Percentiles rank a stretch among this genome's conserved stretches.
phyloP scores from a whole-genome alignment of 2,797 vertebrate genomes.

The Aulostomus chinensis region DNA sequence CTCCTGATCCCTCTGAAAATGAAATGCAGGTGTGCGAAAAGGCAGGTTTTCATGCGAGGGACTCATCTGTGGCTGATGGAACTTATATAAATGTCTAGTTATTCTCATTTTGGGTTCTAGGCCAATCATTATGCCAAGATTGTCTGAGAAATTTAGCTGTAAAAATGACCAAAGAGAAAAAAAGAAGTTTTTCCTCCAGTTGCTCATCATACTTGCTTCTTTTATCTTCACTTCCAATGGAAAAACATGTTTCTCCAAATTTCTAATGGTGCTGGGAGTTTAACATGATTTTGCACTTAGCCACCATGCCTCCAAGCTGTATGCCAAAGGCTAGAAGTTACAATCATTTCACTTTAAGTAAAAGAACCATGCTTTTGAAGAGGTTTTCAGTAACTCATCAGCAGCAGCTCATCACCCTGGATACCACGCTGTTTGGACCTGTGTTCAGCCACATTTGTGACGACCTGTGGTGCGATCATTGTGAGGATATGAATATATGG shows the following conservation, averaged over 20 bases:
- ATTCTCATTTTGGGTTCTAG: not conserved
- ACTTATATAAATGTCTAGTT: slow-evolving; percentile 8
- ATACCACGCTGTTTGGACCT: slow-evolving; percentile 20
- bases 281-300: slow-evolving; percentile 11
- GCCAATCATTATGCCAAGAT: slow-evolving; percentile 16
- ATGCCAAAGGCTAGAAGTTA: slow-evolving; percentile 8
- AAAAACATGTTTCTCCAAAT: not conserved
- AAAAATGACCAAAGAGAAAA: too few species aligned
- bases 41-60: not conserved
- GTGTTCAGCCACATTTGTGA: too few species aligned
- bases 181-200: not conserved
- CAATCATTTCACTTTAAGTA: slow-evolving; percentile 25
- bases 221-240: slow-evolving; percentile 3
- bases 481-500: slow-evolving; percentile 52
- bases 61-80: slow-evolving; percentile 6
- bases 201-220: not conserved
- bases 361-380: slow-evolving; percentile 17
- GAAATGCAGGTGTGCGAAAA: slow-evolving; percentile 31
- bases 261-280: slow-evolving; percentile 3
- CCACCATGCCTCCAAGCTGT: slow-evolving; percentile 4
- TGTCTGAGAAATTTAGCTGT: too few species aligned
- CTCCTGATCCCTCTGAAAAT: slow-evolving; percentile 6
- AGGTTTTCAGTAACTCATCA: slow-evolving; percentile 28
- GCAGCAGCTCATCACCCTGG: slow-evolving; percentile 10
- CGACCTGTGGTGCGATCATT: slow-evolving; percentile 54